Conservation (phyloP, 2,888 invertebrate genomes). For the Tigriopus californicus region DNA sequence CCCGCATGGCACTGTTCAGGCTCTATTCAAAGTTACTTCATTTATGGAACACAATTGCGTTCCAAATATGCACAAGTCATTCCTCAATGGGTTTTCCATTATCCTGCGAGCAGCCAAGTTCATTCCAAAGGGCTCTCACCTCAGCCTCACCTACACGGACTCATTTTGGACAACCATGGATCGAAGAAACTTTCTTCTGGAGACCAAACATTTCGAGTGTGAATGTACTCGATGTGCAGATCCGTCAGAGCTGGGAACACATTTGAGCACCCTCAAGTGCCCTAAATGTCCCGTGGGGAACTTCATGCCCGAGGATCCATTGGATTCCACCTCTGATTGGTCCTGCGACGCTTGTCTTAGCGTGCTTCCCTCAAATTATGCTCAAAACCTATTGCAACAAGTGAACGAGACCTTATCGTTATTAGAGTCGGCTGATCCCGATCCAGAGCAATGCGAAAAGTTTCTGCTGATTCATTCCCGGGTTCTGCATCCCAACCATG, state of each 20-base stretch:
- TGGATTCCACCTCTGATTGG: background rate
- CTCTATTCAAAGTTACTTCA: conserved; percentile 16
- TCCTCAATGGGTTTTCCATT: conserved; percentile 17
- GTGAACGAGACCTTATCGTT: conserved; percentile 17
- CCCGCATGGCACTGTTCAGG: conserved; percentile 6
- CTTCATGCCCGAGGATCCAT: conserved; percentile 1
- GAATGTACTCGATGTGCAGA: conserved; percentile 20
- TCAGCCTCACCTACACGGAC: conserved; percentile 22
- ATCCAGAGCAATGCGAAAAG: conserved; percentile 17
- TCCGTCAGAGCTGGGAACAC: conserved; percentile 20
- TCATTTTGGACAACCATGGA: conserved; percentile 21
- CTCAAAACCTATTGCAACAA: conserved; percentile 2
- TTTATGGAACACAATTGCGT: conserved; percentile 21
- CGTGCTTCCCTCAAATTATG: background rate
- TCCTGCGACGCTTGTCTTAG: background rate
- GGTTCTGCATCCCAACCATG: conserved; percentile 17
- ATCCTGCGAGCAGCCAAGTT: conserved; percentile 20
- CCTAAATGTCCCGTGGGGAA: conserved; percentile 17
- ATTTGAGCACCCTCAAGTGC: conserved; percentile 20
- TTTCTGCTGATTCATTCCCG: conserved; percentile 18
- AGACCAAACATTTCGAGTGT: conserved; percentile 21
- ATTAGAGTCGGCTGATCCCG: conserved; percentile 18
- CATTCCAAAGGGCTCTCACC: conserved; percentile 20
- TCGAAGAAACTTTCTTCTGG: conserved; percentile 20
- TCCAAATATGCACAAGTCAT: conserved; percentile 20